Evolutionary conservation across 2,888 invertebrate genomes (phyloP).

Genomic region (Nymphalis c-album): DNA sequence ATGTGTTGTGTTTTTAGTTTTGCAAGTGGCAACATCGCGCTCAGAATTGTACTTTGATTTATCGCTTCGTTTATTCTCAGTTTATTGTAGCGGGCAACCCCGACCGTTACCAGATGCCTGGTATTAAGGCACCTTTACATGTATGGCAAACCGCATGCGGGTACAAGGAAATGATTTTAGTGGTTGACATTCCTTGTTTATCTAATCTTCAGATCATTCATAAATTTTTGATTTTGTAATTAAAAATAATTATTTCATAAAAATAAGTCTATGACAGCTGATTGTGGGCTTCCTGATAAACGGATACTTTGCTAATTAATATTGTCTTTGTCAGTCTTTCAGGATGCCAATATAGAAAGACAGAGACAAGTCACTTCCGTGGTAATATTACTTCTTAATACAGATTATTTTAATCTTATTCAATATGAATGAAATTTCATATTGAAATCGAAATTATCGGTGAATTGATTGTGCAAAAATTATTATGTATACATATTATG

Average conservation of each 20-base stretch:
- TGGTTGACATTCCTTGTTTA: constrained; percentile 12
- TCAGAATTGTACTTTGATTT: constrained; percentile 66
- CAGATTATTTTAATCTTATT: too few species aligned
- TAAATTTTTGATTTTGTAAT: neutral
- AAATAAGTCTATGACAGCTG: too few species aligned
- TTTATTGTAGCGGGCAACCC: constrained; percentile 55
- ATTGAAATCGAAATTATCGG: too few species aligned
- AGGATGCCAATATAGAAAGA: too few species aligned
- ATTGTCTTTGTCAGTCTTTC: too few species aligned
- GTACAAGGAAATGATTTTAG: constrained; percentile 22
- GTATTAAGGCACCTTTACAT: constrained; percentile 33
- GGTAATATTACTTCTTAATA: too few species aligned
- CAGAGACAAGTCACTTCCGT: too few species aligned
- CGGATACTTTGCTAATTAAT: too few species aligned
- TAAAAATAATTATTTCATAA: neutral
- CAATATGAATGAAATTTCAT: too few species aligned
- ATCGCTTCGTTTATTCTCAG: constrained; percentile 62
- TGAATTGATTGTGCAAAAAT: too few species aligned
- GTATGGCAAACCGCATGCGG: constrained; percentile 30
- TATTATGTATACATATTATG: too few species aligned
- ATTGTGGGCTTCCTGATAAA: too few species aligned
- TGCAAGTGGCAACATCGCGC: constrained; percentile 55
- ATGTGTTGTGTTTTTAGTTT: constrained; percentile 2
- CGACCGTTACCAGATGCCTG: constrained; percentile 41
- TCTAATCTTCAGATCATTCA: constrained; percentile 8